Evolutionary conservation across 2,888 invertebrate species (phyloP).

Genomic region (Caenorhabditis drosophilae): DNA sequence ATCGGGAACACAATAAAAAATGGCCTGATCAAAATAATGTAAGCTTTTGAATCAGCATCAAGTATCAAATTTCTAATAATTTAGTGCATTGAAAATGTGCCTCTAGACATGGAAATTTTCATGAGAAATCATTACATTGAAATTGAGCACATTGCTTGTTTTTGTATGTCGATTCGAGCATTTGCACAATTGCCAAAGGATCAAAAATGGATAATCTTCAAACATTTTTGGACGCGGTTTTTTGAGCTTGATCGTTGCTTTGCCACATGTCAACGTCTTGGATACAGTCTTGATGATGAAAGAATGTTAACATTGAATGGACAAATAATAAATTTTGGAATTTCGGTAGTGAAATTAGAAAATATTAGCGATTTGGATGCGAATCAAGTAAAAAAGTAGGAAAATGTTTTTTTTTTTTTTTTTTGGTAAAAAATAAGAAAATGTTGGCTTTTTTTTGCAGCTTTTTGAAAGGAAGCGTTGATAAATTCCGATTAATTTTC

Average conservation of each 20-base stretch:
- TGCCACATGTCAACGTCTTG: conserved; percentile 39
- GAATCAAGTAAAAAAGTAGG: conserved; percentile 32
- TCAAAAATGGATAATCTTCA: conserved; percentile 52
- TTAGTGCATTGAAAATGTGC: conserved; percentile 30
- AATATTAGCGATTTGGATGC: conserved; percentile 41
- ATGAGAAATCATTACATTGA: conserved; percentile 45
- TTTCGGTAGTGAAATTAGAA: conserved; percentile 36
- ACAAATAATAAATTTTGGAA: conserved; percentile 37
- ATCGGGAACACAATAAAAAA: conserved; percentile 37
- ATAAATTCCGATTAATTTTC: conserved; percentile 36
- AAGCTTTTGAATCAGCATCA: not conserved
- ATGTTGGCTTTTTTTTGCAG: conserved; percentile 14
- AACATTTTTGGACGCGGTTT: conserved; percentile 48
- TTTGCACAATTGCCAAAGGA: conserved; percentile 40
- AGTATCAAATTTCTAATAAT: not conserved
- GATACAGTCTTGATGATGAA: conserved; percentile 35
- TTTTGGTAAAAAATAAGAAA: not conserved
- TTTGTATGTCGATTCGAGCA: conserved; percentile 45
- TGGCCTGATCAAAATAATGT: conserved; percentile 44
- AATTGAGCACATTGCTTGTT: conserved; percentile 43
- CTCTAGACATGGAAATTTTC: conserved; percentile 40
- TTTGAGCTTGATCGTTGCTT: conserved; percentile 44
- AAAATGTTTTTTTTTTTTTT: no score
- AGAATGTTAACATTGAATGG: conserved; percentile 38
- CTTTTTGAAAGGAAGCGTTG: conserved; percentile 37